phyloP scores from a whole-genome alignment of 1,140 invertebrate species.

The Musca vetustissima region DNA sequence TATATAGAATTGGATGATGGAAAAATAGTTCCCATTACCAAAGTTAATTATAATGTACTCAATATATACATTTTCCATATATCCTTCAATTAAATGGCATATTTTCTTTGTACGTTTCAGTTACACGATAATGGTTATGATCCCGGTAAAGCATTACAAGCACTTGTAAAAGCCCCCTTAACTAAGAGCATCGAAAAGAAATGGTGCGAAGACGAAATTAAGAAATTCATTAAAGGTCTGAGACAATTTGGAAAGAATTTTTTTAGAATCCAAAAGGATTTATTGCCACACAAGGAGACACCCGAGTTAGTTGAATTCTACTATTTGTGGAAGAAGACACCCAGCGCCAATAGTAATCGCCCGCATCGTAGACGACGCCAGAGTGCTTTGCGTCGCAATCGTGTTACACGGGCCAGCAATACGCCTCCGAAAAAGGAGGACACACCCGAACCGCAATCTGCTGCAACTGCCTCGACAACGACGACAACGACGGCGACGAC shows the following conservation, averaged over 20 bases:
- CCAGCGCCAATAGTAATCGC: constrained; percentile 92
- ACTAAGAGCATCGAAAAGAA: constrained; percentile 96
- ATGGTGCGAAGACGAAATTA: constrained; percentile 97
- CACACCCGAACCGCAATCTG: constrained; percentile 55
- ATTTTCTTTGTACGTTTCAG: constrained; percentile 54
- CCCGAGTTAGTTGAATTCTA: constrained; percentile 97
- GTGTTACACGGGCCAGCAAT: constrained; percentile 72
- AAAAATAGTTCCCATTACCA: no score
- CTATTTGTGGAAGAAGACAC: constrained; percentile 99
- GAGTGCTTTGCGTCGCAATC: constrained; percentile 84
- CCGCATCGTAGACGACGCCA: constrained; percentile 86
- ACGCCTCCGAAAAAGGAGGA: constrained; percentile 57
- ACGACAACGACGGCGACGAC: constrained; percentile 30
- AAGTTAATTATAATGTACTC: no score
- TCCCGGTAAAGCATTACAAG: constrained; percentile 91
- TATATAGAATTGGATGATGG: no score
- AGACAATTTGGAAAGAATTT: constrained; percentile 99
- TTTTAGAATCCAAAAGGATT: constrained; percentile 94
- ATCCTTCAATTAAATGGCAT: no score
- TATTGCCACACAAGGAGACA: constrained; percentile 94
- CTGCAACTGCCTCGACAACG: constrained; percentile 52
- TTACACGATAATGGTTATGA: constrained; percentile 94
- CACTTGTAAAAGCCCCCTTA: constrained; percentile 93
- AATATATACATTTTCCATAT: neutral
- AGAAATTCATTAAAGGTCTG: constrained; percentile 97